These are phyloP conservation scores for Euthynnus affinis DNA, from an alignment of 2,797 vertebrate species.

Conservation along the genomic window DNA sequence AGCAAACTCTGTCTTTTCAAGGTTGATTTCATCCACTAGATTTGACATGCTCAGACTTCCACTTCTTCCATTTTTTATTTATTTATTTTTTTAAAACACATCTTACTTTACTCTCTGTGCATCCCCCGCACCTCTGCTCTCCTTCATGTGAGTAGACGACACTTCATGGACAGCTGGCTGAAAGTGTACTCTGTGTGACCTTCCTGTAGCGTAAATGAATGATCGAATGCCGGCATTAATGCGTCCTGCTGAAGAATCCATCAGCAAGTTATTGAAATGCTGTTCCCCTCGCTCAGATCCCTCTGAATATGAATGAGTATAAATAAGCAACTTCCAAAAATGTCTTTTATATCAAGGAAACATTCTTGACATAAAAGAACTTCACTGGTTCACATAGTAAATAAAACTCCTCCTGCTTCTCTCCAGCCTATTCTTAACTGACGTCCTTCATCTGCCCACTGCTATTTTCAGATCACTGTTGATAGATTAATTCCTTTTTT, in stretches of 20 bases:
- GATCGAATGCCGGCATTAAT: conserved; percentile 21
- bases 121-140: neutral
- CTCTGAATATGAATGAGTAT: conserved; percentile 21
- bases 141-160: neutral
- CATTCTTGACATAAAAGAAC: conserved; percentile 12
- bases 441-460: conserved; percentile 39
- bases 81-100: neutral
- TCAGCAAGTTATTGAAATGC: conserved; percentile 19
- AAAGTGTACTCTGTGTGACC: conserved; percentile 23
- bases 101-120: neutral
- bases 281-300: conserved; percentile 5
- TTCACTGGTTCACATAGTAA: conserved; percentile 22
- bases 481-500: conserved; percentile 23
- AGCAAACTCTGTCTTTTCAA: conserved; percentile 36
- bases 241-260: conserved; percentile 8
- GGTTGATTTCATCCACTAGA: conserved; percentile 19
- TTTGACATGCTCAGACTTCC: neutral
- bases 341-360: conserved; percentile 23
- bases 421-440: conserved; percentile 44
- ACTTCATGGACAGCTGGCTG: neutral
- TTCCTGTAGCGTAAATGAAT: conserved; percentile 7
- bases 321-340: neutral
- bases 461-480: conserved; percentile 54
- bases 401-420: conserved; percentile 34
- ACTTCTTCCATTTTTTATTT: neutral